phyloP scores from a whole-genome alignment of 2,797 vertebrate genomes.

The Sebastes cheni region DNA sequence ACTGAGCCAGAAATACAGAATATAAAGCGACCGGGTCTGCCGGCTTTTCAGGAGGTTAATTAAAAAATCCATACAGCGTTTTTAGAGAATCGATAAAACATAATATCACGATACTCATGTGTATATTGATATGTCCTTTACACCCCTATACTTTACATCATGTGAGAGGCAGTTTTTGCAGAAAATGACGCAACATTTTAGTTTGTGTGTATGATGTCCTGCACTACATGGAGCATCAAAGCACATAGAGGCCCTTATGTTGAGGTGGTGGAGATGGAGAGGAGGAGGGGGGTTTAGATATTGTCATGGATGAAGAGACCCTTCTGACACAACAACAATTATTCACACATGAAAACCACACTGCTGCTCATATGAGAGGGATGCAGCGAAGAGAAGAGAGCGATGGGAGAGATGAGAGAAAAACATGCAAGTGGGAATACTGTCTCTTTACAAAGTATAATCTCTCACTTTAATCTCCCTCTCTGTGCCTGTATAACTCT shows the following conservation, averaged over 20 bases:
- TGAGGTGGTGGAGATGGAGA: neutral
- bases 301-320: slow-evolving; percentile 37
- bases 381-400: slow-evolving; percentile 14
- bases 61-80: no score
- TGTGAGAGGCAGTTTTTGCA: slow-evolving; percentile 25
- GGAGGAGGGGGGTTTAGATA: neutral
- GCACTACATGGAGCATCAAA: slow-evolving; percentile 28
- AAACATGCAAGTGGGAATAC: slow-evolving; percentile 66
- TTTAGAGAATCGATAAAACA: no score
- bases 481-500: slow-evolving; percentile 46
- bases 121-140: no score
- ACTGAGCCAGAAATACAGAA: no score
- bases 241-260: slow-evolving; percentile 10
- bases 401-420: slow-evolving; percentile 51
- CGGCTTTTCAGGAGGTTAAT: no score
- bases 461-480: slow-evolving; percentile 72
- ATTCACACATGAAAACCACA: slow-evolving; percentile 24
- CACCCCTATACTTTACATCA: slow-evolving; percentile 21
- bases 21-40: no score
- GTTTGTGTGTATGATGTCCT: slow-evolving; percentile 42
- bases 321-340: slow-evolving; percentile 18
- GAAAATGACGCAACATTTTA: slow-evolving; percentile 52
- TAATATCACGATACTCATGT: no score
- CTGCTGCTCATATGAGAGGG: slow-evolving; percentile 43
- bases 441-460: slow-evolving; percentile 71